Conservation (phyloP, 2,797 vertebrate genomes). For the Psittacula derbiana region DNA sequence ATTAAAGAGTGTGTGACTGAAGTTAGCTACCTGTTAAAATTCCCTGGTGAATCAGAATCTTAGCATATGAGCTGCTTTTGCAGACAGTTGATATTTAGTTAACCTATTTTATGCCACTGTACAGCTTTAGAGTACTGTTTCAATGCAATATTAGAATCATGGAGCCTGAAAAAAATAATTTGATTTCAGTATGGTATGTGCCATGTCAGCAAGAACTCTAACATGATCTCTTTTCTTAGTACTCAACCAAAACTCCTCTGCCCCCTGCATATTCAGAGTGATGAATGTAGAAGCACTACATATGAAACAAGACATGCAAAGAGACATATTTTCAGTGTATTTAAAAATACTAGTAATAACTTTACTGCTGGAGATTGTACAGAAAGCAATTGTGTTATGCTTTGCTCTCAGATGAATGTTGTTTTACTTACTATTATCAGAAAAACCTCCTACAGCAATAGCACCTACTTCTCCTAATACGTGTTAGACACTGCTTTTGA, state of each 20-base stretch:
- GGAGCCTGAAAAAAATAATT: background rate
- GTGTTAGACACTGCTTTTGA: slow-evolving; percentile 1
- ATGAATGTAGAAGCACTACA: background rate
- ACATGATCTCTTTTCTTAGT: background rate
- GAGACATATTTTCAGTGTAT: background rate
- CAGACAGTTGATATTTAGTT: background rate
- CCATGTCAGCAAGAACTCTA: background rate
- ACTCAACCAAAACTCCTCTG: background rate
- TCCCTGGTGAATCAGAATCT: background rate
- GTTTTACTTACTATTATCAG: background rate
- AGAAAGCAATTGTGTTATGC: background rate
- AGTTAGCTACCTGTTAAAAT: background rate
- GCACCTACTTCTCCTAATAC: slow-evolving; percentile 21
- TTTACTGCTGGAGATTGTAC: background rate
- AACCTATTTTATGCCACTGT: background rate
- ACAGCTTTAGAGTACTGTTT: background rate
- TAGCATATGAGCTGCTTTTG: background rate
- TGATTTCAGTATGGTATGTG: background rate
- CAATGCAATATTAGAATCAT: background rate
- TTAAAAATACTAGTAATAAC: background rate
- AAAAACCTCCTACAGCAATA: background rate
- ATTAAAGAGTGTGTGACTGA: background rate
- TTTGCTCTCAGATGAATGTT: background rate
- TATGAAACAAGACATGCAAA: background rate
- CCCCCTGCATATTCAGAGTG: background rate